Conservation (phyloP, 2,113 vertebrate species). For the Sterrhoptilus dennistouni region DNA sequence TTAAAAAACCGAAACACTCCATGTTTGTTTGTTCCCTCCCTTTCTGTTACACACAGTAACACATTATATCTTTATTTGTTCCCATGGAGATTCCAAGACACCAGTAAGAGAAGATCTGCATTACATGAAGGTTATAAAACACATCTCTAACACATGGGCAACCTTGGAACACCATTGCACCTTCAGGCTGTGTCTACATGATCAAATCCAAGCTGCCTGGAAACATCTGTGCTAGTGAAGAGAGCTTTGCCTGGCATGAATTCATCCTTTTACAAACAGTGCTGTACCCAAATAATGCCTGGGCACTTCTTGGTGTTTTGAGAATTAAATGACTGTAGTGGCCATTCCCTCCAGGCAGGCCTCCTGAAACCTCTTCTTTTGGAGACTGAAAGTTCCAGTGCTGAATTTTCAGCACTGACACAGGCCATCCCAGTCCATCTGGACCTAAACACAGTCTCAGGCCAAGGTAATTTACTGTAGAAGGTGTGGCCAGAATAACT, state of each 20-base stretch:
- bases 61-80: neutral
- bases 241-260: neutral
- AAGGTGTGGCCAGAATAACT: neutral
- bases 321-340: fast-evolving
- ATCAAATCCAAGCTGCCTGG: neutral
- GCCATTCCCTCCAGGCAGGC: neutral
- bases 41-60: neutral
- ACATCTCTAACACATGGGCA: neutral
- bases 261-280: neutral
- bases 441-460: neutral
- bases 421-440: neutral
- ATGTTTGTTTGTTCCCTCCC: neutral
- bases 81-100: neutral
- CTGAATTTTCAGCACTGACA: neutral
- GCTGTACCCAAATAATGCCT: neutral
- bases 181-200: neutral
- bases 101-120: neutral
- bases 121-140: neutral
- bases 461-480: neutral
- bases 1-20: neutral
- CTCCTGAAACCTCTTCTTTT: neutral
- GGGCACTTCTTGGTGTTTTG: neutral
- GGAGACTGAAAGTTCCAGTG: neutral
- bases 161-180: neutral
- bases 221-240: neutral